Percentiles rank a stretch among this genome's conserved stretches.
phyloP scores from a whole-genome alignment of 2,888 invertebrate species.

The Unio pictorum region DNA sequence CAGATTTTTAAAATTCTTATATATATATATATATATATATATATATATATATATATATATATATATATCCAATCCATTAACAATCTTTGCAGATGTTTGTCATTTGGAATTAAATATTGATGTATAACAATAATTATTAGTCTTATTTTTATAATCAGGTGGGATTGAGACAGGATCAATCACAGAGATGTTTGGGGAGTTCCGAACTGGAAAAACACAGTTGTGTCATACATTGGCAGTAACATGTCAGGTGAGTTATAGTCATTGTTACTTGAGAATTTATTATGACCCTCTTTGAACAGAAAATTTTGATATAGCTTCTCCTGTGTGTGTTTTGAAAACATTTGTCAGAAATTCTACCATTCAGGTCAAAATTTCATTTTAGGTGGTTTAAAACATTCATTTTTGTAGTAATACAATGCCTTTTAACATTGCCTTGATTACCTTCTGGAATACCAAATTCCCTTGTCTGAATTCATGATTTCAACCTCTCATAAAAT shows the following conservation, averaged over 20 bases:
- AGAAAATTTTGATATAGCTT: no score
- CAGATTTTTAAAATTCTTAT: slow-evolving; percentile 4
- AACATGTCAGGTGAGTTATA: slow-evolving; percentile 86
- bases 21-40: not conserved
- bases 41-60: not conserved
- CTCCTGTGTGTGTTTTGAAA: no score
- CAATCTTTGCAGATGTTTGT: not conserved
- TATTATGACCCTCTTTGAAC: no score
- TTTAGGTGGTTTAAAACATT: no score
- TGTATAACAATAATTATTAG: slow-evolving; percentile 1
- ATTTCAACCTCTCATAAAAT: no score
- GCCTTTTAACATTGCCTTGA: no score
- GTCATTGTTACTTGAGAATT: not conserved
- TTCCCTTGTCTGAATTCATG: no score
- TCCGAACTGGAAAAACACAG: slow-evolving; percentile 97
- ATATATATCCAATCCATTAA: not conserved
- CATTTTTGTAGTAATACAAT: no score
- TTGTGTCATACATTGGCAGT: slow-evolving; percentile 97
- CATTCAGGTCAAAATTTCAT: no score
- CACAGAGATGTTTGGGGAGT: slow-evolving; percentile 98
- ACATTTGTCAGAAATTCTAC: no score
- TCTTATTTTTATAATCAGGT: slow-evolving; percentile 71
- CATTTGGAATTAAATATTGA: not conserved
- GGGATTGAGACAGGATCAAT: slow-evolving; percentile 99
- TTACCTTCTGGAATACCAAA: no score